These are phyloP conservation scores for Gisinianus flammeolus DNA, from an alignment of 2,888 invertebrate genomes.

Conservation along the genomic window DNA sequence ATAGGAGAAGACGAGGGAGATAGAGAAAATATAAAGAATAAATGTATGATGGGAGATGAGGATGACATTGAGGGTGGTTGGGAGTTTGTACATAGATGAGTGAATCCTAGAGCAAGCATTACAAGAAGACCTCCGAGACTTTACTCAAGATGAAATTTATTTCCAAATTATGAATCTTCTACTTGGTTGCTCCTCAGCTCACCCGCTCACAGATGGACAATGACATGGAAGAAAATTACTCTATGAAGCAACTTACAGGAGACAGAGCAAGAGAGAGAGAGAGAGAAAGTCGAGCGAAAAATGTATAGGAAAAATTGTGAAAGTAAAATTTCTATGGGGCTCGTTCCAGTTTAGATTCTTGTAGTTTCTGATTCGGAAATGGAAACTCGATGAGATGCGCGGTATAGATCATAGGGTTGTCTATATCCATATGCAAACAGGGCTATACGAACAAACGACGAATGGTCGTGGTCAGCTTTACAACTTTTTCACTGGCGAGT, in stretches of 20 bases:
- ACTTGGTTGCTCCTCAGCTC: constrained; percentile 9
- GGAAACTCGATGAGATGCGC: too few relatives aligned
- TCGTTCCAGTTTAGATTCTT: neutral
- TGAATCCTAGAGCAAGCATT: neutral
- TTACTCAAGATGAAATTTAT: constrained; percentile 23
- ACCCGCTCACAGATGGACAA: constrained; percentile 26
- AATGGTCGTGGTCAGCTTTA: neutral
- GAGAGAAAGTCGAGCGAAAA: neutral
- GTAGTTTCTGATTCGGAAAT: neutral
- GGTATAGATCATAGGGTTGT: too few relatives aligned
- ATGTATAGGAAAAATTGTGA: neutral
- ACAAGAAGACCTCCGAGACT: neutral
- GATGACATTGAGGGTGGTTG: neutral
- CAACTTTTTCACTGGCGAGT: neutral
- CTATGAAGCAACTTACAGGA: neutral
- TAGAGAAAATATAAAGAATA: neutral
- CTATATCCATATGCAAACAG: too few relatives aligned
- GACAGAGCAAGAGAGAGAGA: neutral
- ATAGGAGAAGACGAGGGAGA: neutral
- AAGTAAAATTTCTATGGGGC: neutral
- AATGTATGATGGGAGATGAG: neutral
- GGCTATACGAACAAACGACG: too few relatives aligned
- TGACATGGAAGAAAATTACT: constrained; percentile 9
- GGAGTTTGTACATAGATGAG: too few relatives aligned
- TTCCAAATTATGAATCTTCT: constrained; percentile 33